Conservation (phyloP, 1,140 invertebrate genomes). For the Akabosia matsudoensis region DNA sequence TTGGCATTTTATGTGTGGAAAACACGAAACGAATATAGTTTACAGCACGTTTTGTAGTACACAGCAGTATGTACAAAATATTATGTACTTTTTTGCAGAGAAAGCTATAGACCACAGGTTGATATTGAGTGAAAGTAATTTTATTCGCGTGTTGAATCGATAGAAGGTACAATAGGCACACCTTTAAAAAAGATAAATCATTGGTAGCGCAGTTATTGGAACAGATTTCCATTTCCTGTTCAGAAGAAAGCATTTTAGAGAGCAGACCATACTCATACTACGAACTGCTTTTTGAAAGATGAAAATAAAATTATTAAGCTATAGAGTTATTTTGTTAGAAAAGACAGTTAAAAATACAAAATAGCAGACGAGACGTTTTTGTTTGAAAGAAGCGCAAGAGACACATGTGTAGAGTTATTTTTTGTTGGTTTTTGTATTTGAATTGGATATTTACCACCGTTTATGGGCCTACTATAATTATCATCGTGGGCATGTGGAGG, state of each 20-base stretch:
- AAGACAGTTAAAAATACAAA: not conserved
- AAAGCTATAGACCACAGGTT: not conserved
- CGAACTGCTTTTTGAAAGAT: too few species aligned
- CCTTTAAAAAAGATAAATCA: too few species aligned
- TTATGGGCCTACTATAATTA: slow-evolving; percentile 45
- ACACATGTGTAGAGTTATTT: not conserved
- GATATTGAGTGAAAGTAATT: not conserved
- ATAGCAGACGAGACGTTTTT: slow-evolving; percentile 5
- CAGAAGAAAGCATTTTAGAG: not conserved
- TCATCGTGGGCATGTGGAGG: slow-evolving; percentile 43
- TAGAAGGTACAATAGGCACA: too few species aligned
- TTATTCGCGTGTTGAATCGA: not conserved
- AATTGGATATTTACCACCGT: slow-evolving; percentile 40
- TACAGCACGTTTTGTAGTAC: not conserved
- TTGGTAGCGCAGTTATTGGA: too few species aligned
- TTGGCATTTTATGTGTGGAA: not conserved
- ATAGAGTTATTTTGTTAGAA: too few species aligned
- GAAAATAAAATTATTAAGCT: too few species aligned
- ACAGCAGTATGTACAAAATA: not conserved
- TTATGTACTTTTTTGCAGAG: not conserved
- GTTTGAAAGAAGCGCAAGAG: not conserved
- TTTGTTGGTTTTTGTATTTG: too few species aligned
- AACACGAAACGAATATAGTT: not conserved
- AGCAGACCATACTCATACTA: not conserved
- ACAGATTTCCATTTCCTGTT: too few species aligned